Conservation (phyloP, 2,113 vertebrate genomes). For the Eupsittula cactorum region DNA sequence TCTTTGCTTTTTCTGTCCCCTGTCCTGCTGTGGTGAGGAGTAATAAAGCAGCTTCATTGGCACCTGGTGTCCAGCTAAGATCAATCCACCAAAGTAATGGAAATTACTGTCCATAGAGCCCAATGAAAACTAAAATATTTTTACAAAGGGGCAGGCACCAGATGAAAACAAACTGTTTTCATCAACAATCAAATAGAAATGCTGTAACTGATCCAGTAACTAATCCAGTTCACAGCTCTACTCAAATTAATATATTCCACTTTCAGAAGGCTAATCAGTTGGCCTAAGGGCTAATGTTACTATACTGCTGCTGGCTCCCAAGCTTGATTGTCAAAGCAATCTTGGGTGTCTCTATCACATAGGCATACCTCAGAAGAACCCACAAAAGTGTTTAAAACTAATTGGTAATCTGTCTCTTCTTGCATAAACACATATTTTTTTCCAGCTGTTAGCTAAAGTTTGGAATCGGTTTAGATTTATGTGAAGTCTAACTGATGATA, state of each 20-base stretch:
- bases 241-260: neutral
- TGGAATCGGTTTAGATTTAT: neutral
- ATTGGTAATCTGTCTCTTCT: rapidly evolving
- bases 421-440: neutral
- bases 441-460: neutral
- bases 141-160: neutral
- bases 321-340: too few relatives aligned
- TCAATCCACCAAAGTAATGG: neutral
- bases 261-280: neutral
- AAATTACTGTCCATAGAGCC: neutral
- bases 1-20: neutral
- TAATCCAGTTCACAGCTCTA: neutral
- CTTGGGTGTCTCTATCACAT: rapidly evolving
- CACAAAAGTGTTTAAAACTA: rapidly evolving
- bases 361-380: neutral
- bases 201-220: neutral
- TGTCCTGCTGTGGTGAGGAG: neutral
- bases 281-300: rapidly evolving
- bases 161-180: neutral
- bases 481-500: neutral
- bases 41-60: neutral
- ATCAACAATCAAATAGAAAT: neutral
- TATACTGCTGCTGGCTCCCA: neutral
- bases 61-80: neutral
- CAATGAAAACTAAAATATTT: neutral